Evolutionary conservation across 2,888 invertebrate genomes (phyloP).

Genomic region (Rhopalosiphum nymphaeae): DNA sequence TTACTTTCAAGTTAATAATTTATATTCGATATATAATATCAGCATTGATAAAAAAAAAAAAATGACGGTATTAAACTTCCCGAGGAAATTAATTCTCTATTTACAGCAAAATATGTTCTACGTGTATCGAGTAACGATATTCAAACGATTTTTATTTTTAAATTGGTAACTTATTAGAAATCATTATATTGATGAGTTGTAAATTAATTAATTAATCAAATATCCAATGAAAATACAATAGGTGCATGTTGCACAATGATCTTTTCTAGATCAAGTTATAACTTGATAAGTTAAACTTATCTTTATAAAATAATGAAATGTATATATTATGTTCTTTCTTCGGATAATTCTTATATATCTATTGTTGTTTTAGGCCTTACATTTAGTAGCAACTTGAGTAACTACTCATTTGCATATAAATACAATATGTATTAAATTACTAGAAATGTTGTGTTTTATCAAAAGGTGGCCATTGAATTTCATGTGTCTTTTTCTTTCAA

Average conservation of each 20-base stretch:
- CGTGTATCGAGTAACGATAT: background rate
- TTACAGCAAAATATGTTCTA: background rate
- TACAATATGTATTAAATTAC: background rate
- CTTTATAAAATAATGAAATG: background rate
- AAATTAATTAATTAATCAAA: background rate
- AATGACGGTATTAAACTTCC: background rate
- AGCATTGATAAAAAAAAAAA: background rate
- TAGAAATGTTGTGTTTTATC: background rate
- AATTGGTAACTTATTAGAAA: background rate
- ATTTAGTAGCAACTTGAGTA: background rate
- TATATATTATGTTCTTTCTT: background rate
- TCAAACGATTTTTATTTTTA: background rate
- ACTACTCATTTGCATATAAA: background rate
- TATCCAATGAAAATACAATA: background rate
- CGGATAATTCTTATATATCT: background rate
- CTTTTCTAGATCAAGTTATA: background rate
- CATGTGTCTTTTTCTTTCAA: too few species aligned
- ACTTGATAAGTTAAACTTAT: too few species aligned
- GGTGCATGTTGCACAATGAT: background rate
- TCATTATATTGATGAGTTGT: background rate
- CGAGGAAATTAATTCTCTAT: background rate
- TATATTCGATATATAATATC: background rate
- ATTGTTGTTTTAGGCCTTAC: background rate
- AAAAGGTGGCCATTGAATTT: background rate
- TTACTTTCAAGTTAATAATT: background rate